phyloP scores from a whole-genome alignment of 2,888 invertebrate species.

The Halocaridina rubra region DNA sequence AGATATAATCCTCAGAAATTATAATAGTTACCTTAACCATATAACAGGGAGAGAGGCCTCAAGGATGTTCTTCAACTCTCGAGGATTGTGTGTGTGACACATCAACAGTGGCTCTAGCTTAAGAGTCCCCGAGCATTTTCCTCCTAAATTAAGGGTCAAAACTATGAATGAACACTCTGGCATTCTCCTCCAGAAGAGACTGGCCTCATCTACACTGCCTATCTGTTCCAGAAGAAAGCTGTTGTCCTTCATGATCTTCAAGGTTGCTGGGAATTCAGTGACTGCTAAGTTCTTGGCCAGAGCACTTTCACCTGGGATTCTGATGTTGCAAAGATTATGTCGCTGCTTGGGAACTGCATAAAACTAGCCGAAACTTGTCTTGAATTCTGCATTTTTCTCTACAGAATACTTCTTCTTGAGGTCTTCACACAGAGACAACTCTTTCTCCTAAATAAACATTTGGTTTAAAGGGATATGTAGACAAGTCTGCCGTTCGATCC shows the following conservation, averaged over 20 bases:
- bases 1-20: neutral
- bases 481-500: neutral
- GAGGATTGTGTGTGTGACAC: neutral
- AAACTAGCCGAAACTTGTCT: neutral
- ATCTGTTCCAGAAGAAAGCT: neutral
- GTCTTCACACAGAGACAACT: neutral
- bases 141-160: too few species aligned
- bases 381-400: neutral
- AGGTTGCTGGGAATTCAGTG: neutral
- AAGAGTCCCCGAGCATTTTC: neutral
- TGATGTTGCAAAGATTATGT: neutral
- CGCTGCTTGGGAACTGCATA: neutral
- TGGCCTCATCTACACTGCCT: neutral
- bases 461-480: neutral
- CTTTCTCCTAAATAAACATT: neutral
- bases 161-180: neutral
- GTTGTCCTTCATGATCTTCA: neutral
- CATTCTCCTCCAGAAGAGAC: neutral
- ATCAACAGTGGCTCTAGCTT: neutral
- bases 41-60: neutral
- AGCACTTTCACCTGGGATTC: neutral
- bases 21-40: neutral
- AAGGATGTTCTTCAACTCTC: neutral
- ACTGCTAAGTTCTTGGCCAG: neutral
- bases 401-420: neutral